Evolutionary conservation across 2,113 vertebrate species (phyloP).

Genomic region (Thunnus maccoyii): DNA sequence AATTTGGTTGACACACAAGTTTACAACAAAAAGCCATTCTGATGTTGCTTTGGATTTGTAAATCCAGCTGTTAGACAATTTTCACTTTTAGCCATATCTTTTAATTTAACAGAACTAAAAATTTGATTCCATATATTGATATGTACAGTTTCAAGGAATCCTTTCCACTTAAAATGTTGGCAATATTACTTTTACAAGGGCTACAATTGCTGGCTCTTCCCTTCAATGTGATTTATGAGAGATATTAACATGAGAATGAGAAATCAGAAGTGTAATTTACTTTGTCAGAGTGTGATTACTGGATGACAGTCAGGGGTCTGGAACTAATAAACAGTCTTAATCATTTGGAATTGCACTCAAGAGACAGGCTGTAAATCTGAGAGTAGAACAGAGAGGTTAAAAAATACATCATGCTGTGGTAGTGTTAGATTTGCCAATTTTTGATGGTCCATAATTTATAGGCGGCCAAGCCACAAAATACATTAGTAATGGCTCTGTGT

Average conservation of each 20-base stretch:
- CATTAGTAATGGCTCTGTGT: constrained; percentile 45
- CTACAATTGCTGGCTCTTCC: not conserved
- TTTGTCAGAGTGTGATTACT: constrained; percentile 50
- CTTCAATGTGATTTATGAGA: constrained; percentile 34
- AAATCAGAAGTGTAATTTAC: constrained; percentile 56
- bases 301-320: constrained; percentile 32
- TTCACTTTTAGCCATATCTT: not conserved
- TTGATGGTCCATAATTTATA: constrained; percentile 55
- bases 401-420: constrained; percentile 17
- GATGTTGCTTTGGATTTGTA: too few species aligned
- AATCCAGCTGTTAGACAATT: not conserved
- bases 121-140: not conserved
- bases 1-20: too few species aligned
- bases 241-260: constrained; percentile 34
- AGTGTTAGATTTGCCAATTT: constrained; percentile 40
- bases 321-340: constrained; percentile 66
- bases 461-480: constrained; percentile 43
- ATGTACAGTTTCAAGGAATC: too few species aligned
- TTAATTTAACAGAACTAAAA: not conserved
- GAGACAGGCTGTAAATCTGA: constrained; percentile 62
- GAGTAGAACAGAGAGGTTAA: constrained; percentile 29
- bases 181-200: not conserved
- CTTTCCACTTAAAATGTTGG: too few species aligned
- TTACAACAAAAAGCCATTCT: not conserved
- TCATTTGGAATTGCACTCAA: constrained; percentile 57